phyloP scores from a whole-genome alignment of 2,888 invertebrate genomes.

The Hipparchia semele region DNA sequence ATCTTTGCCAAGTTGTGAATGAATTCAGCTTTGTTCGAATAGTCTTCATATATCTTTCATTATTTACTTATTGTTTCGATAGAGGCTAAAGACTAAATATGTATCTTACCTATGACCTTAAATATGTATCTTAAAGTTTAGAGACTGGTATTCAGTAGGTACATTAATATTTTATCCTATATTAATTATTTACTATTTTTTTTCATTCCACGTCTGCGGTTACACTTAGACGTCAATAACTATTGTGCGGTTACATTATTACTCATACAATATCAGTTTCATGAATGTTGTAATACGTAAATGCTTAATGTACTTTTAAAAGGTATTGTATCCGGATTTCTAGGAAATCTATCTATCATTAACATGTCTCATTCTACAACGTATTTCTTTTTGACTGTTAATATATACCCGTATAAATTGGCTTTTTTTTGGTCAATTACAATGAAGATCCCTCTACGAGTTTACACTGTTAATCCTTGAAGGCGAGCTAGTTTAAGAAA shows the following conservation, averaged over 20 bases:
- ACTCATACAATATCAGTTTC: constrained; percentile 26
- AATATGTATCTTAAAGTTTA: too few relatives aligned
- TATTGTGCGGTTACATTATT: constrained; percentile 31
- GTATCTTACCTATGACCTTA: too few relatives aligned
- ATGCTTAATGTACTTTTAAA: not conserved
- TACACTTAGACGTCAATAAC: constrained; percentile 20
- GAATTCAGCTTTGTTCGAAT: not conserved
- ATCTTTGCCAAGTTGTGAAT: not conserved
- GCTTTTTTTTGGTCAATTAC: too few relatives aligned
- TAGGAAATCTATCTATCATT: not conserved
- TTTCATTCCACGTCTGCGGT: not conserved
- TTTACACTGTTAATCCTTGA: too few relatives aligned
- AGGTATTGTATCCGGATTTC: constrained; percentile 3
- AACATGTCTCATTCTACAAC: not conserved
- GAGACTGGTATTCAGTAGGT: too few relatives aligned
- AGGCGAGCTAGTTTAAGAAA: too few relatives aligned
- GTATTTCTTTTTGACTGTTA: not conserved
- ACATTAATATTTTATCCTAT: too few relatives aligned
- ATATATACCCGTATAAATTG: not conserved
- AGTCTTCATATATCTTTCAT: not conserved
- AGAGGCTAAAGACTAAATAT: too few relatives aligned
- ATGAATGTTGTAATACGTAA: constrained; percentile 6
- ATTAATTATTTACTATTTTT: not conserved
- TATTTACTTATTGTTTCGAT: too few relatives aligned
- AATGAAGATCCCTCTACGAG: too few relatives aligned